Evolutionary conservation across 2,888 invertebrate species (phyloP).

Genomic region (Caenorhabditis sp.): DNA sequence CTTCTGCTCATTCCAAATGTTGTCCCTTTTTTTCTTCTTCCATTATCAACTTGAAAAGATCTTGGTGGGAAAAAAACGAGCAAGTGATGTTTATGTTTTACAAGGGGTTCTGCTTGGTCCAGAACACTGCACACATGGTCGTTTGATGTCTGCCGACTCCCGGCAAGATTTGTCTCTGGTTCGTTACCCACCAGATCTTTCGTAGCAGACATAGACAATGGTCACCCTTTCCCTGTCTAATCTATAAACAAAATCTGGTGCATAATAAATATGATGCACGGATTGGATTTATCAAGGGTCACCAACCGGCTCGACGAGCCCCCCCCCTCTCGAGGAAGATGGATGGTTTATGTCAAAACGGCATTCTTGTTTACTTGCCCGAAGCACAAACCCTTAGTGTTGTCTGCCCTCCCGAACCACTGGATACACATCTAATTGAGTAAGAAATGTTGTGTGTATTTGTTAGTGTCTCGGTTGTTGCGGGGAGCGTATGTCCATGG

Average conservation of each 20-base stretch:
- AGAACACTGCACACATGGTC: slow-evolving; percentile 46
- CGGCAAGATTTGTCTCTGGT: slow-evolving; percentile 27
- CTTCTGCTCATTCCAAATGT: neutral
- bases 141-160: slow-evolving; percentile 59
- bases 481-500: neutral
- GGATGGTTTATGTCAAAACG: slow-evolving; percentile 63
- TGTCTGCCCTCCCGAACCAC: slow-evolving; percentile 48
- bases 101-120: slow-evolving; percentile 17
- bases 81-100: slow-evolving; percentile 20
- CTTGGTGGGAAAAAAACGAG: slow-evolving; percentile 35
- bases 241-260: slow-evolving; percentile 63
- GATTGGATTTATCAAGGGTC: slow-evolving; percentile 60
- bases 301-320: slow-evolving; percentile 37
- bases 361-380: slow-evolving; percentile 56
- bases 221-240: slow-evolving; percentile 24
- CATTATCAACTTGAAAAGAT: slow-evolving; percentile 44
- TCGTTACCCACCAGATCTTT: slow-evolving; percentile 3
- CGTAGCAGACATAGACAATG: neutral
- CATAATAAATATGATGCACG: slow-evolving; percentile 58
- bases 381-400: slow-evolving; percentile 36
- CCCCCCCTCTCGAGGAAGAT: slow-evolving; percentile 40
- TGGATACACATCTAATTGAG: slow-evolving; percentile 64
- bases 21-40: slow-evolving; percentile 12
- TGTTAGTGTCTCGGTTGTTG: slow-evolving; percentile 39
- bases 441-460: slow-evolving; percentile 59